phyloP scores from a whole-genome alignment of 2,113 vertebrate species.

The Neomonachus schauinslandi region DNA sequence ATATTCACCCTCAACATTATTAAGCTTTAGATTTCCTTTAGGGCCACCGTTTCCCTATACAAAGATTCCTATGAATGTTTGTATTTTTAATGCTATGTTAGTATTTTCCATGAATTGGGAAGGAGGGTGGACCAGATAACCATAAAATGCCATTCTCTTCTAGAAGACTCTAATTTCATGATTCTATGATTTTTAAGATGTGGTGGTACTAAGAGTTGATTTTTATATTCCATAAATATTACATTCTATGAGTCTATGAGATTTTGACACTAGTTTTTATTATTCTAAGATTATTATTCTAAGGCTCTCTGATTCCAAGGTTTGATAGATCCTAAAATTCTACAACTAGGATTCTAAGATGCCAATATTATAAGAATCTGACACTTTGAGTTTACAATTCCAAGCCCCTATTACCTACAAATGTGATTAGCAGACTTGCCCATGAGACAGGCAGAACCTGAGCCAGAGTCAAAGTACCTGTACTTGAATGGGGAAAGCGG shows the following conservation, averaged over 20 bases:
- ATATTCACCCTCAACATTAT: background rate
- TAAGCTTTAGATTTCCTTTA: background rate
- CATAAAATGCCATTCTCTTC: background rate
- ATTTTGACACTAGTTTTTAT: slow-evolving; percentile 40
- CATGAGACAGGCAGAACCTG: background rate
- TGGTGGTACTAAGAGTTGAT: background rate
- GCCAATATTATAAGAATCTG: background rate
- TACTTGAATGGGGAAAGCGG: accelerated
- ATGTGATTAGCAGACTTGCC: background rate
- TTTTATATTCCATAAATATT: slow-evolving; percentile 28
- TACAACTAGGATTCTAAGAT: slow-evolving; percentile 20
- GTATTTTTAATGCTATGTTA: background rate
- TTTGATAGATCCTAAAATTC: slow-evolving; percentile 38
- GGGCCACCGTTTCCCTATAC: background rate
- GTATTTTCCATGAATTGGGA: background rate
- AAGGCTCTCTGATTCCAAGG: background rate
- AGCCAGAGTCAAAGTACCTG: background rate
- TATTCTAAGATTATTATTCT: slow-evolving; percentile 29
- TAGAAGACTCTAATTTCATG: background rate
- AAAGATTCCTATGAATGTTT: background rate
- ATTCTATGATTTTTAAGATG: slow-evolving; percentile 55
- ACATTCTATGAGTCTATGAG: background rate
- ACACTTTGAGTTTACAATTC: background rate
- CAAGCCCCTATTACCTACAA: background rate
- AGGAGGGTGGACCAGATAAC: background rate